A percentile compares a stretch with the other conserved stretches of the same genome.
phyloP scores from a whole-genome alignment of 2,113 vertebrate genomes.

The Ceyx margarethae region DNA sequence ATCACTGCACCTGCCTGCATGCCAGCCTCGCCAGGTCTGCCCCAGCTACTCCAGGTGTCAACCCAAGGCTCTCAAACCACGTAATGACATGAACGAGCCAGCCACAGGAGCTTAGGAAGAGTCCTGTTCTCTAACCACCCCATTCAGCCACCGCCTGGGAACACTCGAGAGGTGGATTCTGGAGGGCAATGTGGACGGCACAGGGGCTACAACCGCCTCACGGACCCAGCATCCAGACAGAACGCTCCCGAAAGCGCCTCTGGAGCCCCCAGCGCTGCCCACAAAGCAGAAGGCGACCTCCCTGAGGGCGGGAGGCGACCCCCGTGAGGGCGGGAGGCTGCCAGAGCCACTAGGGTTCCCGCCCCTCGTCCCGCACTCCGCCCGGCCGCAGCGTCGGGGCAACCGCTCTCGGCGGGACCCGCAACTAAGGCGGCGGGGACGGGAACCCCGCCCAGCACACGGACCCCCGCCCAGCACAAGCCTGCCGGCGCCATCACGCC shows the following conservation, averaged over 20 bases:
- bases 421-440: neutral
- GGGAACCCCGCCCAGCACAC: neutral
- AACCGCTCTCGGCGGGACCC: neutral
- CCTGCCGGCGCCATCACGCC: neutral
- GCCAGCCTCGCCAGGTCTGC: neutral
- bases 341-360: rapidly evolving
- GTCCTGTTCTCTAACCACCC: neutral
- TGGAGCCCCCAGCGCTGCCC: neutral
- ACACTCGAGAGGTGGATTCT: too few species aligned
- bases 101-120: neutral
- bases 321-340: rapidly evolving
- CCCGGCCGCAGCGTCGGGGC: neutral
- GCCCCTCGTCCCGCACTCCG: neutral
- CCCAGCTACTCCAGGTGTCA: neutral
- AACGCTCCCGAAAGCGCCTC: rapidly evolving
- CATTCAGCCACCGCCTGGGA: neutral
- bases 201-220: neutral
- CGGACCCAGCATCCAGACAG: rapidly evolving
- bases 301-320: neutral
- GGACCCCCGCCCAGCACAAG: too few species aligned
- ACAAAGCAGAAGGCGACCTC: neutral
- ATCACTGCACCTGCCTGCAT: neutral
- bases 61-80: neutral
- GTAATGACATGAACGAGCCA: neutral
- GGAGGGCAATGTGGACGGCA: neutral